Conservation (phyloP, 2,797 vertebrate species). For the Parambassis ranga region DNA sequence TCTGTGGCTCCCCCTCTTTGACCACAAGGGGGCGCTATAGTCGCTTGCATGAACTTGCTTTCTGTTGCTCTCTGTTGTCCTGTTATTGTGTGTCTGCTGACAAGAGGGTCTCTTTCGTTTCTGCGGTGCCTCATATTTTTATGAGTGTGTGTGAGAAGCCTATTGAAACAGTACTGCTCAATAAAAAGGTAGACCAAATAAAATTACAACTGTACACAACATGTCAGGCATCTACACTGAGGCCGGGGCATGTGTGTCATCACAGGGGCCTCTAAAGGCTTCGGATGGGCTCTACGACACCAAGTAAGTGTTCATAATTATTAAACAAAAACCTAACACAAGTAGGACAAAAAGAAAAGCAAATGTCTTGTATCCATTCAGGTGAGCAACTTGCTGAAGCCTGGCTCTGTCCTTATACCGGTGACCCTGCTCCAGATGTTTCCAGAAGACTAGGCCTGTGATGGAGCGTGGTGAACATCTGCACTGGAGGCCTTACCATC, state of each 20-base stretch:
- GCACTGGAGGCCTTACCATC: slow-evolving; percentile 78
- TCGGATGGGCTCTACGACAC: slow-evolving; percentile 72
- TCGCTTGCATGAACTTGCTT: background rate
- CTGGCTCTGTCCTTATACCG: slow-evolving; percentile 77
- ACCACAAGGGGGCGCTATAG: background rate
- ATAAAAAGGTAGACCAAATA: too few relatives aligned
- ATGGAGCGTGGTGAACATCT: slow-evolving; percentile 84
- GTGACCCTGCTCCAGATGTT: slow-evolving; percentile 80
- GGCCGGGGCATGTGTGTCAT: slow-evolving; percentile 76
- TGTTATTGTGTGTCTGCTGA: background rate
- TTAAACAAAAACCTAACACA: background rate
- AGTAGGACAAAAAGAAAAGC: background rate
- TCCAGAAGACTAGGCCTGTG: slow-evolving; percentile 42
- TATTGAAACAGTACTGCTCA: too few relatives aligned
- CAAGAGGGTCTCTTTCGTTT: too few relatives aligned
- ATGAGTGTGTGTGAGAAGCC: too few relatives aligned
- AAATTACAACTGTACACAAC: too few relatives aligned
- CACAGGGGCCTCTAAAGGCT: slow-evolving; percentile 86
- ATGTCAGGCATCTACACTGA: slow-evolving; percentile 8
- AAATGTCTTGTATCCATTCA: slow-evolving; percentile 26
- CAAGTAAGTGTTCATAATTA: slow-evolving; percentile 26
- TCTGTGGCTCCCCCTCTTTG: background rate
- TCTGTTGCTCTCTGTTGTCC: background rate
- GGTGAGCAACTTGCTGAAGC: slow-evolving; percentile 41
- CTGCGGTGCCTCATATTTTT: too few relatives aligned